Evolutionary conservation across 2,888 invertebrate species (phyloP).

Genomic region (Serrognathus titanus): DNA sequence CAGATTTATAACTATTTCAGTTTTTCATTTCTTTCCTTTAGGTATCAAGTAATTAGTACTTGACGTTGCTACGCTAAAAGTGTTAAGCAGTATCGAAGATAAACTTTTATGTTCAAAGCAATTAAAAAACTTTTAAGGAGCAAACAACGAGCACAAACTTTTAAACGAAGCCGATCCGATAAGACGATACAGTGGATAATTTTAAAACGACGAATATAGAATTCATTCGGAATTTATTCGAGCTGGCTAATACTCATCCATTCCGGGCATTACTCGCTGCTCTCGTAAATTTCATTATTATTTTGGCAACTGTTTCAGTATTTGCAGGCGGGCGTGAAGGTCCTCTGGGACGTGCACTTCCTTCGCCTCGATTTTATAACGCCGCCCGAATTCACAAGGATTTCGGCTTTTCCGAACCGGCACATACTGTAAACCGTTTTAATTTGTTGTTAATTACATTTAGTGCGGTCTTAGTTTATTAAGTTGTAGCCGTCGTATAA

Average conservation of each 20-base stretch:
- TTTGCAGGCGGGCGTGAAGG: slow-evolving; percentile 1
- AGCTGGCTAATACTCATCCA: slow-evolving; percentile 27
- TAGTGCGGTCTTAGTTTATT: not conserved
- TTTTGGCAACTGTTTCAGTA: slow-evolving; percentile 27
- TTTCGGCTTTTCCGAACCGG: slow-evolving; percentile 11
- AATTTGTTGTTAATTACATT: not conserved
- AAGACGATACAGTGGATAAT: not conserved
- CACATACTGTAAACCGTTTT: not conserved
- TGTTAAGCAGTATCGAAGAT: too few relatives aligned
- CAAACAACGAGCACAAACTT: too few relatives aligned
- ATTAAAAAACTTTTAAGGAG: too few relatives aligned
- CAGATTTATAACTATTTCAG: too few relatives aligned
- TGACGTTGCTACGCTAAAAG: too few relatives aligned
- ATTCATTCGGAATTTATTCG: slow-evolving; percentile 23
- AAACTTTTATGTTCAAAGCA: too few relatives aligned
- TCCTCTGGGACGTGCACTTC: slow-evolving; percentile 11
- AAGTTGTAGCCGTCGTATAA: not conserved
- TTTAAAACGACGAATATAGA: slow-evolving; percentile 17
- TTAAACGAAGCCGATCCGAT: too few relatives aligned
- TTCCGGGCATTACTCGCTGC: slow-evolving; percentile 21
- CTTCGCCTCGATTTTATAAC: not conserved
- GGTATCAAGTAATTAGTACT: too few relatives aligned
- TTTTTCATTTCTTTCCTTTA: too few relatives aligned
- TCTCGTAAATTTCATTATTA: slow-evolving; percentile 29
- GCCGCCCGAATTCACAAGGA: slow-evolving; percentile 10